Evolutionary conservation across 2,888 invertebrate species (phyloP), one percentile per base, ranked within the genome.

Genomic region (Teinopalpus imperialis): DNA sequence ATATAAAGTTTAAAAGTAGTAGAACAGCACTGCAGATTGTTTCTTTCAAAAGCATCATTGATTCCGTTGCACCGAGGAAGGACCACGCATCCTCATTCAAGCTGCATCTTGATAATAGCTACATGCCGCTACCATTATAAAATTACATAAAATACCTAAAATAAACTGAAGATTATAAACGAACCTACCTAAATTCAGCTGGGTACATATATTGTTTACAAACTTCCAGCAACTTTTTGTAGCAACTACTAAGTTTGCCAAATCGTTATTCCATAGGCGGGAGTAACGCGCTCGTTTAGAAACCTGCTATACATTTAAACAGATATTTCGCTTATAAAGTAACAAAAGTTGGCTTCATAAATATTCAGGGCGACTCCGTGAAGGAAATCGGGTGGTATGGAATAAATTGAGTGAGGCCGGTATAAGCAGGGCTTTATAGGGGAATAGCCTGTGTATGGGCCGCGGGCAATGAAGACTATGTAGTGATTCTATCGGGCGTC

Each of bases 341-440:
- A 68, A 70, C 66, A 67, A 74, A 76, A 79, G 68, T 74, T 69
- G 53, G 61, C 57, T 72, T 76, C 74, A 79, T 80, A 75, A 80
- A 81, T 79, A 79, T 80, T 78, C 75, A 77, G 57, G 54, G 56
- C 51, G 54, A 58, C 57, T 60, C 59, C 54, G 56, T 55, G 54
- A 61, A 66, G 66, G 64, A 72, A 76, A 75, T 74, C 70, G 69
- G 67, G 77, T 74, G 70, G 71, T 65, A 61, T 61, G 54, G 70
- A 74, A 74, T 73, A 77, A 74, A 77, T 78, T 74, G 66, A 68
- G 66, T 56, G 50, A 57, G 62, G 63, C 59, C 57, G 64, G 69
- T 63, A 73, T 72, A 68, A 68, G 62, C 57, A 51, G 43, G 40
- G 61, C 52, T 64, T 63, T 56, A 42, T 26, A 32, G 30, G 36